These are phyloP conservation scores for Petrophora chlorosata DNA, from an alignment of 2,888 invertebrate genomes.

Conservation along the genomic window DNA sequence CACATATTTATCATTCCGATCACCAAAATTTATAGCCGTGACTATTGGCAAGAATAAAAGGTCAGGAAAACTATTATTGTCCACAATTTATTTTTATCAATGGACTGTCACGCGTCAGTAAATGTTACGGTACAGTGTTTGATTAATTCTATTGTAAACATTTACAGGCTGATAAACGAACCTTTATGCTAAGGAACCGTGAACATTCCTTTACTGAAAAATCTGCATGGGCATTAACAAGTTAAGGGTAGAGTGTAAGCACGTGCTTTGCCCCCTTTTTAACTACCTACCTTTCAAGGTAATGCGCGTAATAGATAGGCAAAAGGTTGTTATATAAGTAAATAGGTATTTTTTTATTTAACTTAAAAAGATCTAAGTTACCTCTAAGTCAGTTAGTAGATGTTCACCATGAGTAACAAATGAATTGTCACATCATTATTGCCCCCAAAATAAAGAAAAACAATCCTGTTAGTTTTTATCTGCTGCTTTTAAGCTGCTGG, in stretches of 20 bases:
- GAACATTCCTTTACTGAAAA: constrained; percentile 32
- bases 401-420: too few species aligned
- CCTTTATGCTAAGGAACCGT: constrained; percentile 44
- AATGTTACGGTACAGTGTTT: constrained; percentile 55
- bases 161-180: constrained; percentile 27
- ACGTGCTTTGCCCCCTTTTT: too few species aligned
- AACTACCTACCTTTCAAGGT: neutral
- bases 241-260: too few species aligned
- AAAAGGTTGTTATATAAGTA: too few species aligned
- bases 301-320: too few species aligned
- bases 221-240: neutral
- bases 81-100: constrained; percentile 71
- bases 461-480: too few species aligned
- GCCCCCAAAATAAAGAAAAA: too few species aligned
- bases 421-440: too few species aligned
- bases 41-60: constrained; percentile 57
- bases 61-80: constrained; percentile 61
- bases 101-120: constrained; percentile 70
- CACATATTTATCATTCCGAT: constrained; percentile 26
- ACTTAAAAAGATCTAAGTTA: too few species aligned
- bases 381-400: too few species aligned
- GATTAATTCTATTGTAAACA: constrained; percentile 27
- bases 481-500: too few species aligned
- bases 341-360: too few species aligned
- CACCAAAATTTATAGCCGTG: constrained; percentile 42